These are phyloP conservation scores for Lissocephala sabroskyi DNA, from an alignment of 2,888 invertebrate species.

Conservation along the genomic window DNA sequence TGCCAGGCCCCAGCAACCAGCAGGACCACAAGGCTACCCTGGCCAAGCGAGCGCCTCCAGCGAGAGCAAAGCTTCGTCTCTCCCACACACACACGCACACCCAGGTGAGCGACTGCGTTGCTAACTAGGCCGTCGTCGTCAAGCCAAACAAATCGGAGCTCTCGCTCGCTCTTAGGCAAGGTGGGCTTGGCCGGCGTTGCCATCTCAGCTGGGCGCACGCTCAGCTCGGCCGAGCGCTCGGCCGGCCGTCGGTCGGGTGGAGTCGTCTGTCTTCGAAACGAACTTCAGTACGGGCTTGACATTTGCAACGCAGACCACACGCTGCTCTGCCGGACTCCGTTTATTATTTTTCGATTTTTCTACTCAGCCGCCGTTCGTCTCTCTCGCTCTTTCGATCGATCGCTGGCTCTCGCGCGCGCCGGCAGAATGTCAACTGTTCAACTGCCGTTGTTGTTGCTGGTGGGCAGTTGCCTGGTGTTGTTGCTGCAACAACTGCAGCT, in stretches of 20 bases:
- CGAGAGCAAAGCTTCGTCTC: slow-evolving; percentile 10
- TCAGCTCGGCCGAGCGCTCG: no score
- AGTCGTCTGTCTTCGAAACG: no score
- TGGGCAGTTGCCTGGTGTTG: no score
- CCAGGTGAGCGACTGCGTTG: background rate
- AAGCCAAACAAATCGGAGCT: no score
- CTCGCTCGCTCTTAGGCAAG: no score
- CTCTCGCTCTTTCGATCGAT: slow-evolving; percentile 3
- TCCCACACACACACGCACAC: slow-evolving; percentile 9
- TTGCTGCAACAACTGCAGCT: slow-evolving; percentile 28
- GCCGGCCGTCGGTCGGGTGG: no score
- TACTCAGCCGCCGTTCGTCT: slow-evolving; percentile 9
- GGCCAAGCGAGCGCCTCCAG: no score
- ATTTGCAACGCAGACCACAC: slow-evolving; percentile 54
- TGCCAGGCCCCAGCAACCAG: background rate
- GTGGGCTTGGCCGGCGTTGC: no score
- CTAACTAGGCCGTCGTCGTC: background rate
- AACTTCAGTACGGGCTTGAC: slow-evolving; percentile 64
- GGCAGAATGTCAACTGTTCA: background rate
- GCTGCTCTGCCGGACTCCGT: slow-evolving; percentile 22
- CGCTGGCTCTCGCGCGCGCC: slow-evolving; percentile 3
- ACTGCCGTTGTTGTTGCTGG: background rate
- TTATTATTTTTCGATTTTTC: slow-evolving; percentile 15
- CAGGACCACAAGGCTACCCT: no score
- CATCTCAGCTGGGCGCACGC: no score